phyloP scores from a whole-genome alignment of 2,113 vertebrate species.

The Circaetus cinerascens region DNA sequence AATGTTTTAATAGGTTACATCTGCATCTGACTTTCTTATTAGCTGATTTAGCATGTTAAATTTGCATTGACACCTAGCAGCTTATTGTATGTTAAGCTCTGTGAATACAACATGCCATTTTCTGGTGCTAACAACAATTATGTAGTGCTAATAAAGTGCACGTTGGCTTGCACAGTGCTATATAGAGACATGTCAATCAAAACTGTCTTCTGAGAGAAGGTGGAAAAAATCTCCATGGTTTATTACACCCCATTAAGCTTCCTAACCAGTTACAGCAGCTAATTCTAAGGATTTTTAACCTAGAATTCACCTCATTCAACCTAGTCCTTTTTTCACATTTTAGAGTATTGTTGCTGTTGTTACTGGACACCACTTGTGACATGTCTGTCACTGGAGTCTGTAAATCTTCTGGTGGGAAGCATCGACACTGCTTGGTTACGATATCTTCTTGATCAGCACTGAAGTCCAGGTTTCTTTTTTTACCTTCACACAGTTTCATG shows the following conservation, averaged over 20 bases:
- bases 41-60: neutral
- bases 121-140: neutral
- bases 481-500: neutral
- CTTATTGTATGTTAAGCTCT: neutral
- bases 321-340: neutral
- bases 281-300: neutral
- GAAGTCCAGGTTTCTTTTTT: neutral
- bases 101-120: neutral
- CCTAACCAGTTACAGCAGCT: neutral
- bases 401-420: neutral
- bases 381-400: neutral
- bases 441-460: neutral
- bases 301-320: neutral
- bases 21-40: neutral
- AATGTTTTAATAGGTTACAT: neutral
- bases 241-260: neutral
- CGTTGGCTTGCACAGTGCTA: neutral
- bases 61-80: neutral
- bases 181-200: neutral
- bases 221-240: neutral
- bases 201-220: neutral
- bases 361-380: neutral
- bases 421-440: neutral
- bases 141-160: neutral
- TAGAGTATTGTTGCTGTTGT: neutral